Base-by-base conservation (phyloP, 2,113 vertebrate genomes). In the Harpagus bidentatus region DNA sequence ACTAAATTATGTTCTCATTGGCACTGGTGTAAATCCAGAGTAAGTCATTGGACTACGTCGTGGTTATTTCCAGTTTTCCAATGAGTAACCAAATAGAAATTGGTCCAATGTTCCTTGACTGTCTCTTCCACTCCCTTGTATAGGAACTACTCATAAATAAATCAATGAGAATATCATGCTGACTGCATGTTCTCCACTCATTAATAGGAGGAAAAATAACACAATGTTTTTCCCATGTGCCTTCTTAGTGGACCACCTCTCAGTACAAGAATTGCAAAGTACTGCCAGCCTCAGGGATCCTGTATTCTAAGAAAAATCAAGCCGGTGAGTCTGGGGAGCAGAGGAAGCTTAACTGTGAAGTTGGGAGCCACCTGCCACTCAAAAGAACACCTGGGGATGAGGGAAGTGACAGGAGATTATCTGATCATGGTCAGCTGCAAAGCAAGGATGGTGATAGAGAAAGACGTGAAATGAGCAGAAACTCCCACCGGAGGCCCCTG, bases 361-460 rank as follows among this genome's bases (percentile, higher is more conserved):
- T 19, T 5, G 3, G 21, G 76, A 86, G 32, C n/a, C 20, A 53
- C 22, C n/a, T 91, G 19, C 67, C 43, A 29, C 22, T 17, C n/a
- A 47, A 42, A 88, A 53, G n/a, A 82, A 34, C 16, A 6, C 29
- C 29, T 67, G 15, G 8, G 25, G 10, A 4, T 3, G 4, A 15
- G 7, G 13, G 16, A 70, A 63, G n/a, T 58, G 34, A 34, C 15
- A 16, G 0, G 0, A 34, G 50, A 29, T 3, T 43, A 20, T 77
- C 62, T 79, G 21, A 38, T 67, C 13, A 7, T 28, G 47, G 22
- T 67, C 47, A 77, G 23, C 23, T 53, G 78, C 40, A 47, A 90
- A 80, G 50, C 56, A 72, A 69, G 42, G 25, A 82, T 11, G 5
- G 13, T 63, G 56, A 62, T 3, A 50, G 23, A 80, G 36, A 52